These are phyloP conservation scores for Metacarcinus magister DNA, from an alignment of 2,888 invertebrate genomes.

Conservation along the genomic window DNA sequence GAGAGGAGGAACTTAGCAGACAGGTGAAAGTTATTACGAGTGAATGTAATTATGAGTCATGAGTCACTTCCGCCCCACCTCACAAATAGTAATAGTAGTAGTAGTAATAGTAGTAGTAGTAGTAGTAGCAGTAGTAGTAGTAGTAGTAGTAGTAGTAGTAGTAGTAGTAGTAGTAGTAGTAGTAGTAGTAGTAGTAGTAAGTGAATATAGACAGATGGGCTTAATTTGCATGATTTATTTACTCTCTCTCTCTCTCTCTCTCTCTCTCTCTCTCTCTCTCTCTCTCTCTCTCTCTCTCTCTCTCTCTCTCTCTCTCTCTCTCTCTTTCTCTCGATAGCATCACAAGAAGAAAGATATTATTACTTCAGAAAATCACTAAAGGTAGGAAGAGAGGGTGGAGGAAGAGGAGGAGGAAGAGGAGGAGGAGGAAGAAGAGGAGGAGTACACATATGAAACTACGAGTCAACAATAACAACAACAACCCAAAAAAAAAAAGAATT, in stretches of 20 bases:
- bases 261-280: background rate
- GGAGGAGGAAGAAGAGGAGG: background rate
- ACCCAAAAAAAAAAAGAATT: too few species aligned
- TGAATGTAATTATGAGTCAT: background rate
- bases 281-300: too few species aligned
- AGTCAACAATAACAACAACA: too few species aligned
- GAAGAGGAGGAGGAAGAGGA: background rate
- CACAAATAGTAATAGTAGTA: background rate
- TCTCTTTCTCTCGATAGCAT: too few species aligned
- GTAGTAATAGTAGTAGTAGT: constrained; percentile 21
- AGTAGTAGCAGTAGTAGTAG: constrained; percentile 47
- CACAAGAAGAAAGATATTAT: background rate
- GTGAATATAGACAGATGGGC: background rate
- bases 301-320: background rate
- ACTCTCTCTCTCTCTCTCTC: background rate
- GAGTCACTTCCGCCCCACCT: constrained; percentile 3
- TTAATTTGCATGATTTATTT: background rate
- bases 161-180: constrained; percentile 45
- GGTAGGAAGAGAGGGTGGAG: background rate
- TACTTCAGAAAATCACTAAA: background rate
- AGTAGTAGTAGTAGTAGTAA: background rate
- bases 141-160: constrained; percentile 52
- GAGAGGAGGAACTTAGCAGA: background rate
- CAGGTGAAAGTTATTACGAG: constrained; percentile 35
- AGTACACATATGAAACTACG: too few species aligned